Conservation (phyloP, 2,797 vertebrate genomes). For the Tokudaia muenninki region DNA sequence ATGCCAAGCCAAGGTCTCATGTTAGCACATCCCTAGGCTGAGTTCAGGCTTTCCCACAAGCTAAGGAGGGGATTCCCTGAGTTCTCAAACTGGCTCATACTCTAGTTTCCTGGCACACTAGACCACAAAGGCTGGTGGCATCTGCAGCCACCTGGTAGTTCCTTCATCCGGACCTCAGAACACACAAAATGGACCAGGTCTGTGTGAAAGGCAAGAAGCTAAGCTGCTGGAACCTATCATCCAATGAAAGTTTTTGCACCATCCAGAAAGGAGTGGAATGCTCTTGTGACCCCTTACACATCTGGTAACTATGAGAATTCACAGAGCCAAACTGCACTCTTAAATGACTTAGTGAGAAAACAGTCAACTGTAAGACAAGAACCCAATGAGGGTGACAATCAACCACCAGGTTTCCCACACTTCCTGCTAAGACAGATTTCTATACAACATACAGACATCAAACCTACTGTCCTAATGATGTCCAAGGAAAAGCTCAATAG, state of each 20-base stretch:
- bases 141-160: background rate
- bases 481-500: background rate
- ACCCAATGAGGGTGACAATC: background rate
- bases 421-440: background rate
- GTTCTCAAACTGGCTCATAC: background rate
- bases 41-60: background rate
- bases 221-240: background rate
- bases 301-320: background rate
- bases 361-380: background rate
- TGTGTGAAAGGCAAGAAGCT: background rate
- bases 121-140: background rate
- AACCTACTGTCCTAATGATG: background rate
- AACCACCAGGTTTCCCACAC: background rate
- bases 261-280: background rate
- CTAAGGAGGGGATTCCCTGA: background rate
- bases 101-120: background rate
- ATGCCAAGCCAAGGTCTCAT: background rate
- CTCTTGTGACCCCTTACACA: background rate
- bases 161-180: too few species aligned
- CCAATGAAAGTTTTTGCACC: background rate
- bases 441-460: background rate
- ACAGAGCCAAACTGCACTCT: background rate
- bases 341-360: background rate
- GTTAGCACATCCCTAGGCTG: background rate
- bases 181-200: background rate